phyloP scores from a whole-genome alignment of 2,797 vertebrate species.

The Alcedo quadribrachys region DNA sequence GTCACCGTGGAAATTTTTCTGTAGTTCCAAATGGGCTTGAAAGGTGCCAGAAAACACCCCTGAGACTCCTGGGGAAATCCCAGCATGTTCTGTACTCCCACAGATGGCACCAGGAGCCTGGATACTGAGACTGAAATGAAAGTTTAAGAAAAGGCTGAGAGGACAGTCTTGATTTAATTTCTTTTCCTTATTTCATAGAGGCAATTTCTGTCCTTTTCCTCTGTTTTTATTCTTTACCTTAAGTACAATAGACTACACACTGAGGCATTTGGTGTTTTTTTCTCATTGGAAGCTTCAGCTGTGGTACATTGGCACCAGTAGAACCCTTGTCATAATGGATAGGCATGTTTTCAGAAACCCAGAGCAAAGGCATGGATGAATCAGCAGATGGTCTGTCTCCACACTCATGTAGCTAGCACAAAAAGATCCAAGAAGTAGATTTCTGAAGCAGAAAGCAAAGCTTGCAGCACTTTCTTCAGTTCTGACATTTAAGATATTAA shows the following conservation, averaged over 20 bases:
- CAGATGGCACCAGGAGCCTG: neutral
- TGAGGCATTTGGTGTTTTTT: neutral
- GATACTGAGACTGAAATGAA: neutral
- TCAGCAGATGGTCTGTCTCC: neutral
- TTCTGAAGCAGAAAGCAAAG: neutral
- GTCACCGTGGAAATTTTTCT: neutral
- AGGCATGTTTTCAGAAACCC: neutral
- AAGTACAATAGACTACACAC: neutral
- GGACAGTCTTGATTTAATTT: neutral
- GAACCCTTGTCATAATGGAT: neutral
- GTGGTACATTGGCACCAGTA: neutral
- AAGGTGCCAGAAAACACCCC: neutral
- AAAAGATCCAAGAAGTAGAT: neutral
- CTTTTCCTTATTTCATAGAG: neutral
- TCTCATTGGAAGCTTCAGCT: neutral
- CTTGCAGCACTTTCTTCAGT: neutral
- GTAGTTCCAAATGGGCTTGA: neutral
- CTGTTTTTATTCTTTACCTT: neutral
- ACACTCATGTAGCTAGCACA: neutral
- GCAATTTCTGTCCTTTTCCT: neutral
- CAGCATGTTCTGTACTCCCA: neutral
- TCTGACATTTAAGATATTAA: neutral
- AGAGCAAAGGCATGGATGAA: neutral
- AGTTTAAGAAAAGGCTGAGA: neutral
- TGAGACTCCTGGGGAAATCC: neutral